Evolutionary conservation across 23 tunicate species (phyloP).

Genomic region (Ascidia mentula): DNA sequence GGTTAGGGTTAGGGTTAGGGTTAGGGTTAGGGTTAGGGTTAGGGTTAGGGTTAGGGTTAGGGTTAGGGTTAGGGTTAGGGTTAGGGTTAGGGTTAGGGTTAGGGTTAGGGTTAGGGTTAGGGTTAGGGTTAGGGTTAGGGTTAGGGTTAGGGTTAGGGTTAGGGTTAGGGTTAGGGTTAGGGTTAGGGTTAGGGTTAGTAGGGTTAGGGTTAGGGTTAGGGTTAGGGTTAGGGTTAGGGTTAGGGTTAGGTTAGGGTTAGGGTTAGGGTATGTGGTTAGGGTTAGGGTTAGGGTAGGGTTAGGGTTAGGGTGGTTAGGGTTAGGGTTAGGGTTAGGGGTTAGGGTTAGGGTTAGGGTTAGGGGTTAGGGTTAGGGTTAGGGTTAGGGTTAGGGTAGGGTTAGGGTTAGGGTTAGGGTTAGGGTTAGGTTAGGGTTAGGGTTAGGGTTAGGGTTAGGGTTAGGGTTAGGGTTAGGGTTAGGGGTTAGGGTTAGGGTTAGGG

Average conservation of each 20-base stretch:
- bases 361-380: slow-evolving; percentile 66
- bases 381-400: slow-evolving; percentile 74
- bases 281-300: slow-evolving; percentile 58
- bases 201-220: slow-evolving; percentile 85
- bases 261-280: slow-evolving; percentile 56
- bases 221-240: slow-evolving; percentile 86
- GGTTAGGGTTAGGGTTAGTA: slow-evolving; percentile 22
- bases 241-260: slow-evolving; percentile 66
- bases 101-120: slow-evolving; percentile 48
- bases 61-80: slow-evolving; percentile 88
- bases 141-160: slow-evolving; percentile 19
- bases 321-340: slow-evolving; percentile 76
- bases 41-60: slow-evolving; percentile 90
- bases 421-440: slow-evolving; percentile 68
- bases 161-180: slow-evolving; percentile 20
- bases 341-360: slow-evolving; percentile 74
- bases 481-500: slow-evolving; percentile 68
- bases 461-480: slow-evolving; percentile 57
- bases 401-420: slow-evolving; percentile 83
- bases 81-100: slow-evolving; percentile 83
- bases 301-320: slow-evolving; percentile 58
- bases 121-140: slow-evolving; percentile 35
- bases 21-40: slow-evolving; percentile 87
- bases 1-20: slow-evolving; percentile 99
- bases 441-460: slow-evolving; percentile 53